These are phyloP conservation scores for Tolypeutes matacus DNA, from an alignment of 2,797 vertebrate species.

Conservation along the genomic window DNA sequence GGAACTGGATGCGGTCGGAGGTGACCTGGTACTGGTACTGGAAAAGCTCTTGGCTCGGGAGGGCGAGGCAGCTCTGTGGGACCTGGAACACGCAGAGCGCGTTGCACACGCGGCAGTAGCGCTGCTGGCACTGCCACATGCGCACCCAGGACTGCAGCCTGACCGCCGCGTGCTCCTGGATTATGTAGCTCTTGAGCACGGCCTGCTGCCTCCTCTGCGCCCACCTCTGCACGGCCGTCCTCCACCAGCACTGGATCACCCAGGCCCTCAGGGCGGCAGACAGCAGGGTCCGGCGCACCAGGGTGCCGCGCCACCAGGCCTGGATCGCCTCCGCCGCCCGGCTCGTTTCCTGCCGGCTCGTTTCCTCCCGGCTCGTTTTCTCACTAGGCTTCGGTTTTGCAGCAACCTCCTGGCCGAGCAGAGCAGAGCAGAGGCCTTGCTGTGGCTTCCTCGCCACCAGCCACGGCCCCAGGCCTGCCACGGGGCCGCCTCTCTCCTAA, in stretches of 20 bases:
- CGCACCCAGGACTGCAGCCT: constrained; percentile 78
- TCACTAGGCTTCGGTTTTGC: not conserved
- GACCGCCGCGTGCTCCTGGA: constrained; percentile 25
- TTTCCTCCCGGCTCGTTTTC: not conserved
- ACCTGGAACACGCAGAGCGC: not conserved
- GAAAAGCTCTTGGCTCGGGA: not conserved
- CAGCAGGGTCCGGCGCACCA: constrained; percentile 69
- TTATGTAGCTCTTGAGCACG: not conserved
- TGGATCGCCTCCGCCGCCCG: constrained; percentile 59
- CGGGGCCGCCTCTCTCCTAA: not conserved
- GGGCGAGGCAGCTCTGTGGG: not conserved
- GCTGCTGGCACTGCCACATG: constrained; percentile 40
- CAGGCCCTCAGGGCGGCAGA: not conserved
- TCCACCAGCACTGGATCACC: constrained; percentile 81
- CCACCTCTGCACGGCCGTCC: accelerated
- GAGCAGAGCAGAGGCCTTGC: constrained; percentile 49
- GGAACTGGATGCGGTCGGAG: constrained; percentile 63
- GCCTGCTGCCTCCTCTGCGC: accelerated
- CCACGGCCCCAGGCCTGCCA: not conserved
- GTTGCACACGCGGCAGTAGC: not conserved
- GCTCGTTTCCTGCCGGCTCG: not conserved
- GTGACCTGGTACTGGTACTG: not conserved
- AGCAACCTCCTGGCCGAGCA: constrained; percentile 12
- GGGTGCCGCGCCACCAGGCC: constrained; percentile 79
- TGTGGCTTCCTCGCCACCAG: not conserved